Conservation (phyloP, 1,140 invertebrate genomes). For the Plectus sambesii region DNA sequence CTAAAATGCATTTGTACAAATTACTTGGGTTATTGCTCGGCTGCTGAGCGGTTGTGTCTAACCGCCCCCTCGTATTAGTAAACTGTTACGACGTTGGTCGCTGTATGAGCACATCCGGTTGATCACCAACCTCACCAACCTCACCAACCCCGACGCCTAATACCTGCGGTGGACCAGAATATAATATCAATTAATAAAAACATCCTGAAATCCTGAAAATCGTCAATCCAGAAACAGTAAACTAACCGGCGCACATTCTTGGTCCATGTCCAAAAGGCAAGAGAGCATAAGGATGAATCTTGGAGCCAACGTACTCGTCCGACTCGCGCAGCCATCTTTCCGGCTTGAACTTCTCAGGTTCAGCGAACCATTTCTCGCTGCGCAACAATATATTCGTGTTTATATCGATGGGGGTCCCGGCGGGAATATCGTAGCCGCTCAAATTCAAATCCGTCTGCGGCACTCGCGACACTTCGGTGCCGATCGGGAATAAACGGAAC, state of each 20-base stretch:
- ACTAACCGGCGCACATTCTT: conserved; percentile 53
- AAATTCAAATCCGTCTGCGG: conserved; percentile 63
- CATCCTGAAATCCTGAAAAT: too few relatives aligned
- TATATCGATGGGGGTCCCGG: conserved; percentile 70
- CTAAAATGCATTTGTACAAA: too few relatives aligned
- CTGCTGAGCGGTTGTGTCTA: too few relatives aligned
- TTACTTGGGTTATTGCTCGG: too few relatives aligned
- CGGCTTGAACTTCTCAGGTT: conserved; percentile 62
- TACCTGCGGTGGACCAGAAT: too few relatives aligned
- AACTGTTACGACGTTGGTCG: too few relatives aligned
- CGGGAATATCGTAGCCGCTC: conserved; percentile 61
- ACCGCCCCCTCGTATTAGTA: too few relatives aligned
- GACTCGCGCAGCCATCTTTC: conserved; percentile 62
- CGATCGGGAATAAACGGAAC: conserved; percentile 67
- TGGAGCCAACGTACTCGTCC: conserved; percentile 32
- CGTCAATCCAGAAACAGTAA: too few relatives aligned
- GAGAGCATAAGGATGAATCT: conserved; percentile 57
- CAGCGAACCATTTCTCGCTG: conserved; percentile 61
- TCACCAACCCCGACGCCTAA: too few relatives aligned
- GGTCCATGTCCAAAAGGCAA: conserved; percentile 73
- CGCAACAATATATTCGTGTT: conserved; percentile 71
- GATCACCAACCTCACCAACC: too few relatives aligned
- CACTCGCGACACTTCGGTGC: conserved; percentile 67
- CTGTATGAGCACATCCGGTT: too few relatives aligned
- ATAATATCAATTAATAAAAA: too few relatives aligned